phyloP scores from a whole-genome alignment of 2,113 vertebrate genomes.

The Nothoprocta perdicaria region DNA sequence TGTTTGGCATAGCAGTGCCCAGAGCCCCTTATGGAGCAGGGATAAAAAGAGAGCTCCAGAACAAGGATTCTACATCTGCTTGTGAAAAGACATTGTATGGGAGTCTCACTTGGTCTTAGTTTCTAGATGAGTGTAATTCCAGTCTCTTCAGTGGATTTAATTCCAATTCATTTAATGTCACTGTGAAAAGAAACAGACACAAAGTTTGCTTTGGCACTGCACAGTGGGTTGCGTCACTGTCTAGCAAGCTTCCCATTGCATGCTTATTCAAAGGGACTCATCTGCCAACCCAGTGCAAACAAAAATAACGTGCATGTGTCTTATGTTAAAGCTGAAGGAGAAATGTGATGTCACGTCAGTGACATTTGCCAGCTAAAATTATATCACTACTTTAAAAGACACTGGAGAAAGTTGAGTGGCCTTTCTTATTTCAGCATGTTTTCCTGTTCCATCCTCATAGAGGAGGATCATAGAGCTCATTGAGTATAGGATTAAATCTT shows the following conservation, averaged over 20 bases:
- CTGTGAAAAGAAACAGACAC: slow-evolving; percentile 58
- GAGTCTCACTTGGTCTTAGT: neutral
- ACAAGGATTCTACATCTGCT: neutral
- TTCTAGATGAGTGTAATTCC: slow-evolving; percentile 29
- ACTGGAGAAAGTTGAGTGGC: neutral
- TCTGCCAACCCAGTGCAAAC: slow-evolving; percentile 35
- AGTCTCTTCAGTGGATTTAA: slow-evolving; percentile 39
- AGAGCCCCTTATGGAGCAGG: neutral
- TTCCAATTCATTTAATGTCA: slow-evolving; percentile 48
- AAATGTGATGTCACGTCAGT: neutral
- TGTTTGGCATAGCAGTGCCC: neutral
- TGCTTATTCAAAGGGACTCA: slow-evolving; percentile 23
- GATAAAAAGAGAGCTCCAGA: neutral
- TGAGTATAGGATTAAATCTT: neutral
- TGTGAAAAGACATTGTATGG: neutral
- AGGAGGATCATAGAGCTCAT: neutral
- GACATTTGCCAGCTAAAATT: neutral
- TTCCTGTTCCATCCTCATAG: neutral
- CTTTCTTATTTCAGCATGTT: neutral
- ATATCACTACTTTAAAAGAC: neutral
- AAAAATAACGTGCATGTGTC: slow-evolving; percentile 57
- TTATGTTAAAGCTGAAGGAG: slow-evolving; percentile 42
- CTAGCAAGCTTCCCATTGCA: slow-evolving; percentile 61
- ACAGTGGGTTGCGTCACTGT: slow-evolving; percentile 33
- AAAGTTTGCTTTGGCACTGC: slow-evolving; percentile 55